Percentiles rank a stretch among this genome's conserved stretches.
phyloP scores from a whole-genome alignment of 2,113 vertebrate species.

The Poecile atricapillus region DNA sequence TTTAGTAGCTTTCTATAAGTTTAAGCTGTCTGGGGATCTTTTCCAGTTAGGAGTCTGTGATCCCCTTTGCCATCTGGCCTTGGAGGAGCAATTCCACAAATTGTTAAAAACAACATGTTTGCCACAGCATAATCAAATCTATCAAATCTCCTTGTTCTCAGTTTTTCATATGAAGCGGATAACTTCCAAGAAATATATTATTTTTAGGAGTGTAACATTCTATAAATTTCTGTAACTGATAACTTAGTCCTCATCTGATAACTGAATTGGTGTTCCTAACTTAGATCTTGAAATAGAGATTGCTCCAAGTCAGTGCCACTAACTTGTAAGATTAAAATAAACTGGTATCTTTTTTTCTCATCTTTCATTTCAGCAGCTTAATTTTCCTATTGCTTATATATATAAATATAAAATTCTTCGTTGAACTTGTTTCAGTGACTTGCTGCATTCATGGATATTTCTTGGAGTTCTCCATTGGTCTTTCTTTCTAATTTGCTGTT shows the following conservation, averaged over 20 bases:
- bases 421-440: background rate
- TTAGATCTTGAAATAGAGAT: background rate
- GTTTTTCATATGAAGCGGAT: background rate
- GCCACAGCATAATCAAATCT: background rate
- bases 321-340: background rate
- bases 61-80: slow-evolving; percentile 32
- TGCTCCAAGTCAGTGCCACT: background rate
- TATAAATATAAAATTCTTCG: background rate
- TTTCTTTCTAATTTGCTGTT: background rate
- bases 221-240: background rate
- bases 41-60: slow-evolving; percentile 37
- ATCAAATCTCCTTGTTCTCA: background rate
- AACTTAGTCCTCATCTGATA: background rate
- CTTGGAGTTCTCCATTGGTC: background rate
- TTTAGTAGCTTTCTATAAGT: slow-evolving; percentile 1
- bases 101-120: background rate
- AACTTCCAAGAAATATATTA: background rate
- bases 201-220: background rate
- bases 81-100: background rate
- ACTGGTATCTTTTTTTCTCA: background rate
- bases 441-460: background rate
- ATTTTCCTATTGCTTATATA: background rate
- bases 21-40: slow-evolving; percentile 13
- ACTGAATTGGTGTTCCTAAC: background rate
- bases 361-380: background rate